phyloP scores from a whole-genome alignment of 2,113 vertebrate genomes.

The Poicephalus gulielmi region DNA sequence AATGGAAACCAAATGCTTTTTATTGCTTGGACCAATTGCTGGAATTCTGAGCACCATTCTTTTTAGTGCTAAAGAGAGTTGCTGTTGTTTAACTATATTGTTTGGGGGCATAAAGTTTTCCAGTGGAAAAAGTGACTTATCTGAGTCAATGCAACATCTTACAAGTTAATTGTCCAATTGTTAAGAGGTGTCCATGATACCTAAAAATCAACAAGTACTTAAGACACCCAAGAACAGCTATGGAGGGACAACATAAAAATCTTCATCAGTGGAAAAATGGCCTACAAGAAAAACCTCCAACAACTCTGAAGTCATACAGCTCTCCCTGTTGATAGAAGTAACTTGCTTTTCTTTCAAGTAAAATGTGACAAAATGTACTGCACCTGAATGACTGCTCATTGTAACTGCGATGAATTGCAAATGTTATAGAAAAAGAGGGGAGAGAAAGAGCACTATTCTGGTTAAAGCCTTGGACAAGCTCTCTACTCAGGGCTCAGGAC shows the following conservation, averaged over 20 bases:
- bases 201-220: neutral
- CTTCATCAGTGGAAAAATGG: accelerated
- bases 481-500: neutral
- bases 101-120: neutral
- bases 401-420: neutral
- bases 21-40: neutral
- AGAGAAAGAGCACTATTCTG: neutral
- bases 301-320: neutral
- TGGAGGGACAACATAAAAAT: neutral
- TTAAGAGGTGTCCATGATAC: neutral
- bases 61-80: neutral
- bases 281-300: neutral
- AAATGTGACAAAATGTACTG: neutral
- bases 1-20: neutral
- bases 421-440: neutral
- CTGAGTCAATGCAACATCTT: neutral
- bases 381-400: neutral
- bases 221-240: neutral
- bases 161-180: neutral
- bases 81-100: neutral
- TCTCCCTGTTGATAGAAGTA: neutral
- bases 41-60: neutral
- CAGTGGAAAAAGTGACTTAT: neutral
- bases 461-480: neutral
- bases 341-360: neutral